phyloP scores from a whole-genome alignment of 1,140 invertebrate species.

The Danaus plexippus region DNA sequence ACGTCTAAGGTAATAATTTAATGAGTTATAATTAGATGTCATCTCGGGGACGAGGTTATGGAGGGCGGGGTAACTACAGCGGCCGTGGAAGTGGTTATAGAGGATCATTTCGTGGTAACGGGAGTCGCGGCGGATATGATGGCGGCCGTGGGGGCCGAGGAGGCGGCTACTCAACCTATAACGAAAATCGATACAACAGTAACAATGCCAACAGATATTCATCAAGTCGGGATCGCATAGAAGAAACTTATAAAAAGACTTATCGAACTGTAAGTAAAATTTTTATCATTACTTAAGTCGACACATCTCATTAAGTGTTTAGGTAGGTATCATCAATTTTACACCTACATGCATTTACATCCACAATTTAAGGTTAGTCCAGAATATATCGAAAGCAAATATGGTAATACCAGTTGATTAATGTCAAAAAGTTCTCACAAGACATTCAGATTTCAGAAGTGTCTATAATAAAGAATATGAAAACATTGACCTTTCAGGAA shows the following conservation, averaged over 20 bases:
- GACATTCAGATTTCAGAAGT: neutral
- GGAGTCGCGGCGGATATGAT: slow-evolving; percentile 51
- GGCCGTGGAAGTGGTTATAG: slow-evolving; percentile 49
- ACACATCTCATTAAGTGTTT: too few relatives aligned
- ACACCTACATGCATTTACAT: too few relatives aligned
- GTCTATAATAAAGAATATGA: slow-evolving; percentile 7
- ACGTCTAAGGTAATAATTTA: neutral
- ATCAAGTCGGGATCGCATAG: slow-evolving; percentile 57
- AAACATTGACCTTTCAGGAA: slow-evolving; percentile 42
- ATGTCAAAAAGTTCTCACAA: neutral
- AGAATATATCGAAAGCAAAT: slow-evolving; percentile 3
- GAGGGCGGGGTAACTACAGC: slow-evolving; percentile 55
- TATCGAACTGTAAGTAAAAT: slow-evolving; percentile 63
- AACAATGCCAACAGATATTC: slow-evolving; percentile 52
- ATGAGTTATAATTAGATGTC: slow-evolving; percentile 51
- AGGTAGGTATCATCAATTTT: too few relatives aligned
- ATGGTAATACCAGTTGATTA: neutral
- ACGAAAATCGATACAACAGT: slow-evolving; percentile 54
- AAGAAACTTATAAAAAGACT: slow-evolving; percentile 65
- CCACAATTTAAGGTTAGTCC: too few relatives aligned
- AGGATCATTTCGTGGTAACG: slow-evolving; percentile 55
- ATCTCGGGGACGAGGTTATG: slow-evolving; percentile 56
- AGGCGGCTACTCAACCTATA: slow-evolving; percentile 48
- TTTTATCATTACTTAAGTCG: neutral
- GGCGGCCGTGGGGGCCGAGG: slow-evolving; percentile 50